Conservation (phyloP, 2,888 invertebrate species). For the Latheticus oryzae region DNA sequence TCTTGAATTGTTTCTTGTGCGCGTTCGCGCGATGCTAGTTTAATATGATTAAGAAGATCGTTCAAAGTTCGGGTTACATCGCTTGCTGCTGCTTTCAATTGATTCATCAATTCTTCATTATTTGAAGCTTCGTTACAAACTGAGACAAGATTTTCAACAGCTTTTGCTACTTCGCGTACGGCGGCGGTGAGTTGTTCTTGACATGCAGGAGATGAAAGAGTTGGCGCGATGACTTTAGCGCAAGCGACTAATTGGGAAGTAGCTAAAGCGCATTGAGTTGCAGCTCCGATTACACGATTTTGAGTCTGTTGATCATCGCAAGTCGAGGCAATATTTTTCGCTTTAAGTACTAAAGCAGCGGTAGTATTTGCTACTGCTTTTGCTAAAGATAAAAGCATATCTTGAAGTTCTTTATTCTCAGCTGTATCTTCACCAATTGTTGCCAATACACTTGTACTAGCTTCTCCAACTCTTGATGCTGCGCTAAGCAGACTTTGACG, state of each 20-base stretch:
- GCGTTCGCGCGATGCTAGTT: conserved; percentile 73
- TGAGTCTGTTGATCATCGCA: conserved; percentile 84
- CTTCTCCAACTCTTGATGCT: conserved; percentile 96
- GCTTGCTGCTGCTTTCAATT: conserved; percentile 85
- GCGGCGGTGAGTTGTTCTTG: conserved; percentile 94
- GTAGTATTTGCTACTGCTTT: conserved; percentile 99
- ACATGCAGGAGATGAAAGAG: conserved; percentile 82
- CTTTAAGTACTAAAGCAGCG: conserved; percentile 94
- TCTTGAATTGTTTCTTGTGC: conserved; percentile 79
- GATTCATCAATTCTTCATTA: conserved; percentile 76
- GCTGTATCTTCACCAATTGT: conserved; percentile 94
- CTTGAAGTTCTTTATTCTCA: conserved; percentile 84
- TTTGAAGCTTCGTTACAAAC: conserved; percentile 82
- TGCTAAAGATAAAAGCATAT: conserved; percentile 91
- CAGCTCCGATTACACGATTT: conserved; percentile 92
- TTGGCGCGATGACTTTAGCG: conserved; percentile 92
- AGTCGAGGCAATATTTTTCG: conserved; percentile 95
- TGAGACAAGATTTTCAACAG: conserved; percentile 89
- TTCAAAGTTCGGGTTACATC: conserved; percentile 91
- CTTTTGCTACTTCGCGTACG: conserved; percentile 90
- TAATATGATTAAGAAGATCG: conserved; percentile 90
- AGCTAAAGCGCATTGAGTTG: conserved; percentile 96
- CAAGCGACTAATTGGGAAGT: conserved; percentile 98
- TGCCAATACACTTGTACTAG: conserved; percentile 91
- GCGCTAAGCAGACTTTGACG: conserved; percentile 94